Percentiles rank a stretch among this genome's conserved stretches.
These are phyloP conservation scores for Dasyurus viverrinus DNA, from an alignment of 2,113 vertebrate species.

Conservation along the genomic window DNA sequence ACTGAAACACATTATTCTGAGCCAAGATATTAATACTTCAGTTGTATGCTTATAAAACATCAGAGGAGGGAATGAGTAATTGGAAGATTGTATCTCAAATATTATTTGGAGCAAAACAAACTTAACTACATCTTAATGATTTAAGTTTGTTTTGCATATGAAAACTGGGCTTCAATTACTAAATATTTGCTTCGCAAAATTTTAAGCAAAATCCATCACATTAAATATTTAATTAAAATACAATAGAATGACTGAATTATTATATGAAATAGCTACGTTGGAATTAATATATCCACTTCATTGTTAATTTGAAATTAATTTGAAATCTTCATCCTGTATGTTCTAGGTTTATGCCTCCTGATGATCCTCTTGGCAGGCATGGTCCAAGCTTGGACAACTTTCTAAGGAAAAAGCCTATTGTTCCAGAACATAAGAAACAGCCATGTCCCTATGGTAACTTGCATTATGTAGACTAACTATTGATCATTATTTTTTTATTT, in stretches of 20 bases:
- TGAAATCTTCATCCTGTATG: constrained; percentile 6
- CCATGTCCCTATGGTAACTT: constrained; percentile 96
- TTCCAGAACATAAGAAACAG: constrained; percentile 98
- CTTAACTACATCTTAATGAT: background rate
- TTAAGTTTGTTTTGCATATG: constrained; percentile 49
- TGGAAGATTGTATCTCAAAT: constrained; percentile 28
- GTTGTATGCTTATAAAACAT: constrained; percentile 25
- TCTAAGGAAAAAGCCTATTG: constrained; percentile 94
- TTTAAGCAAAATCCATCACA: constrained; percentile 40
- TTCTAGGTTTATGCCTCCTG: constrained; percentile 96
- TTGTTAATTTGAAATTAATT: constrained; percentile 1
- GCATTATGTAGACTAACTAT: constrained; percentile 44
- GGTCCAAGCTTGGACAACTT: constrained; percentile 98
- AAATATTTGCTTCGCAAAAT: background rate
- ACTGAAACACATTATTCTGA: background rate
- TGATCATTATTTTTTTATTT: constrained; percentile 8
- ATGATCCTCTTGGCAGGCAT: constrained; percentile 96
- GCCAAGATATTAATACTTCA: background rate
- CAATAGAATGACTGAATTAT: background rate
- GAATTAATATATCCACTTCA: background rate
- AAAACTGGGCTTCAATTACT: constrained; percentile 14
- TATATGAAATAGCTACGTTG: background rate
- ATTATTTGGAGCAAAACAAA: constrained; percentile 42
- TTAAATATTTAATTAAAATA: constrained; percentile 39
- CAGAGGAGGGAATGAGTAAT: background rate